phyloP scores from a whole-genome alignment of 2,797 vertebrate species.

The Amphiprion clarkii region DNA sequence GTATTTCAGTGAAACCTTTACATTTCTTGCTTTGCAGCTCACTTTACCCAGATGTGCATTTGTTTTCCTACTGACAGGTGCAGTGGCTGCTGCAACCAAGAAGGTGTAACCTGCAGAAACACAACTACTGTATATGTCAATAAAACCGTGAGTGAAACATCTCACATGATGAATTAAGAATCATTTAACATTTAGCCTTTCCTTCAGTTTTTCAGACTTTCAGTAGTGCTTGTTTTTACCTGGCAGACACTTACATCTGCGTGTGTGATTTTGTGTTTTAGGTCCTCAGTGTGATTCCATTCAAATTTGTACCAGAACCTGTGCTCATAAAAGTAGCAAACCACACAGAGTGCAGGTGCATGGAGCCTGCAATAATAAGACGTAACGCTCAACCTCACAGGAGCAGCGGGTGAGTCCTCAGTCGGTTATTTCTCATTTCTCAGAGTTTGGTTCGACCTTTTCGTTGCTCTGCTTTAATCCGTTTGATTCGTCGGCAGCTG shows the following conservation, averaged over 20 bases:
- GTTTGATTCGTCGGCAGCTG: constrained; percentile 71
- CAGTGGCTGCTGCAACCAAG: constrained; percentile 96
- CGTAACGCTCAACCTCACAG: constrained; percentile 80
- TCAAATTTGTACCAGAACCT: constrained; percentile 92
- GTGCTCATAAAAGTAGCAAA: constrained; percentile 94
- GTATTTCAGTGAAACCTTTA: no score
- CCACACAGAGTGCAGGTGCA: constrained; percentile 94
- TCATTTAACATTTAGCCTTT: neutral
- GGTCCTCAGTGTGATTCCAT: constrained; percentile 94
- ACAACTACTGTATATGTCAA: constrained; percentile 92
- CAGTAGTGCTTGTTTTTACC: neutral
- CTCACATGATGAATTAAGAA: neutral
- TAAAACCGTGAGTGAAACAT: constrained; percentile 90
- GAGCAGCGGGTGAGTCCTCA: constrained; percentile 77
- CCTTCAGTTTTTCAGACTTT: neutral
- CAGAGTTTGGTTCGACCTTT: neutral
- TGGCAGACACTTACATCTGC: neutral
- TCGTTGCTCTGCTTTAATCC: neutral
- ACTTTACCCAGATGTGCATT: constrained; percentile 15
- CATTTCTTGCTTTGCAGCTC: neutral
- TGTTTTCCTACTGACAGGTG: constrained; percentile 77
- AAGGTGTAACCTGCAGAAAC: constrained; percentile 92
- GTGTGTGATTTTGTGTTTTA: constrained; percentile 60
- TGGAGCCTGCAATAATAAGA: constrained; percentile 88
- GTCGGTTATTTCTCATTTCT: neutral